A percentile compares a stretch with the other conserved stretches of the same genome.
These are phyloP conservation scores for Coreoperca whiteheadi DNA, from an alignment of 2,113 vertebrate genomes.

Conservation along the genomic window DNA sequence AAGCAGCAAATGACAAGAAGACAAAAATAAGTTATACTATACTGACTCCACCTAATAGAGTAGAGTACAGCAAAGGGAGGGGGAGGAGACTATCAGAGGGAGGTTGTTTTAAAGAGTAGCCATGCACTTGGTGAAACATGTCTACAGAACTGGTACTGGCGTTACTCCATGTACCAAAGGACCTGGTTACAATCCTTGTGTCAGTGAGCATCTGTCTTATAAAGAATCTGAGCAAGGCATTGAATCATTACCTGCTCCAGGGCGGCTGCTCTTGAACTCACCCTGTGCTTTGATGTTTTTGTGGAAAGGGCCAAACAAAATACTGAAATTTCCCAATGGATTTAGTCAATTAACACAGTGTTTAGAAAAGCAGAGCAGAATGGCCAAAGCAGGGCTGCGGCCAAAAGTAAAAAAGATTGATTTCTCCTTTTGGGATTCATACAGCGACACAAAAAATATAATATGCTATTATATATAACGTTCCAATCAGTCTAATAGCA, in stretches of 20 bases:
- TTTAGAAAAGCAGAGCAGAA: constrained; percentile 39
- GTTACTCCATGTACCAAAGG: constrained; percentile 30
- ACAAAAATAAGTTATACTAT: constrained; percentile 11
- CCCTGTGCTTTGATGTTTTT: constrained; percentile 54
- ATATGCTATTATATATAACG: constrained; percentile 36
- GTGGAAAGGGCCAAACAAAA: constrained; percentile 51
- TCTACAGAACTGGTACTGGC: constrained; percentile 4
- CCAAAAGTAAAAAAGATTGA: constrained; percentile 12
- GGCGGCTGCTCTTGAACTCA: constrained; percentile 60
- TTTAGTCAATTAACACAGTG: constrained; percentile 52
- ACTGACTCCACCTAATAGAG: not conserved
- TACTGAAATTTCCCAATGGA: constrained; percentile 52
- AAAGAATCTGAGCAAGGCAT: constrained; percentile 51
- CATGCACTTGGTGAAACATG: constrained; percentile 16
- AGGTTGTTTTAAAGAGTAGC: constrained; percentile 15
- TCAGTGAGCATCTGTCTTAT: constrained; percentile 44
- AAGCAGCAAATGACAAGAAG: constrained; percentile 31
- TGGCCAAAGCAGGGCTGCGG: constrained; percentile 23
- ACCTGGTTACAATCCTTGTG: constrained; percentile 34
- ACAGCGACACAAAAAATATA: constrained; percentile 8
- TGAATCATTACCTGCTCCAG: constrained; percentile 57
- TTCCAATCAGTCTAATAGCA: constrained; percentile 45
- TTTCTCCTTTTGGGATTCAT: constrained; percentile 38
- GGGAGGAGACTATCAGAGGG: not conserved
- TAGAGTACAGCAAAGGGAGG: not conserved